phyloP scores from a whole-genome alignment of 2,113 vertebrate species.

The Phalacrocorax carbo region DNA sequence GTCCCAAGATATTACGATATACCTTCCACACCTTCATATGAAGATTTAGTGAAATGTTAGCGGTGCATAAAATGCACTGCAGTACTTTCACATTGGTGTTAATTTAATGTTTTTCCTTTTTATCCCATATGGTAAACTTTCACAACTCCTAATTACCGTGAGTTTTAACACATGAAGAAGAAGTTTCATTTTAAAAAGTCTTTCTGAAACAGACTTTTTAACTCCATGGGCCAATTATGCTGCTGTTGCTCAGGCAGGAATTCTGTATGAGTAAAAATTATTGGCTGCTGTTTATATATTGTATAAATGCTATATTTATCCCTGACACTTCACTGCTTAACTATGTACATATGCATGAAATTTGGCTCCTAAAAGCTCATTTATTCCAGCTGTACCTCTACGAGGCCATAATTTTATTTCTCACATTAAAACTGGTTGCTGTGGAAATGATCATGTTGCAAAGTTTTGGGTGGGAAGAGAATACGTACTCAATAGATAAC shows the following conservation, averaged over 20 bases:
- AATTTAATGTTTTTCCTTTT: conserved; percentile 5
- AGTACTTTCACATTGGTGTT: not conserved
- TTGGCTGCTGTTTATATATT: conserved; percentile 8
- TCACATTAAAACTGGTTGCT: conserved; percentile 22
- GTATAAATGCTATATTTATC: conserved; percentile 31
- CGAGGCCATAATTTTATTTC: not conserved
- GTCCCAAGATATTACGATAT: not conserved
- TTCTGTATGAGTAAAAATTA: conserved; percentile 19
- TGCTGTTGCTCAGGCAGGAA: not conserved
- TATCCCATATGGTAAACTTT: not conserved
- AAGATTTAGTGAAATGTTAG: not conserved
- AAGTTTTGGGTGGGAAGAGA: conserved; percentile 9
- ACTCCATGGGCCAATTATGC: not conserved
- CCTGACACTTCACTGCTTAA: not conserved
- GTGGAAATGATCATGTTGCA: conserved; percentile 2
- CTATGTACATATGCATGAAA: conserved; percentile 29
- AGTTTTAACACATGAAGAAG: not conserved
- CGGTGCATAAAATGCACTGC: not conserved
- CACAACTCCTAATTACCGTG: not conserved
- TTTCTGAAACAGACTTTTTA: not conserved
- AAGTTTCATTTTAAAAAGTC: not conserved
- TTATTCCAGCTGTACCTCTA: conserved; percentile 27
- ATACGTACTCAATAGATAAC: not conserved
- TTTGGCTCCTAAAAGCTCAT: conserved; percentile 13
- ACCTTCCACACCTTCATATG: not conserved